Conservation (phyloP, 2,113 vertebrate species). For the Pyxicephalus adspersus region DNA sequence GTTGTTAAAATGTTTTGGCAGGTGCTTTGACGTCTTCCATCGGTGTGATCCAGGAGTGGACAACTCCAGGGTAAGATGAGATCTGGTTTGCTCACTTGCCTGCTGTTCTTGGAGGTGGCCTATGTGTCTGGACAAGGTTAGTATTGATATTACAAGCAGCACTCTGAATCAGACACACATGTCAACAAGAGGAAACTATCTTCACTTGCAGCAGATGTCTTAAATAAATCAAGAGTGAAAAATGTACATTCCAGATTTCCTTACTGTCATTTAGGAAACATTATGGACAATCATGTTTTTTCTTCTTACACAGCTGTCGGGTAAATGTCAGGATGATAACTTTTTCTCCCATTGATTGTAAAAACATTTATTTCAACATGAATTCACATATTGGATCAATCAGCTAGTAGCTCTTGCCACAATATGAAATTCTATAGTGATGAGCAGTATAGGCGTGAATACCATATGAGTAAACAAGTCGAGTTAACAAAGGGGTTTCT, state of each 20-base stretch:
- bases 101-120: slow-evolving; percentile 34
- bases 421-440: no score
- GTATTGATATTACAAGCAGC: not conserved
- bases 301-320: not conserved
- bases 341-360: slow-evolving; percentile 2
- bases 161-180: not conserved
- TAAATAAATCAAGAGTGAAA: slow-evolving; percentile 23
- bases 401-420: no score
- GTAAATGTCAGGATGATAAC: not conserved
- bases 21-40: not conserved
- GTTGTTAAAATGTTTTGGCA: slow-evolving; percentile 27
- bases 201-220: slow-evolving; percentile 15
- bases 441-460: no score
- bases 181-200: not conserved
- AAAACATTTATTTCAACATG: not conserved
- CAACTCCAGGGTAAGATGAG: slow-evolving; percentile 28
- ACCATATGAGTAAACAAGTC: no score
- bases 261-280: not conserved
- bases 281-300: not conserved
- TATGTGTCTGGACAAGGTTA: slow-evolving; percentile 43
- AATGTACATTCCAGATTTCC: slow-evolving; percentile 1
- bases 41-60: not conserved
- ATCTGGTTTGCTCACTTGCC: slow-evolving; percentile 20
- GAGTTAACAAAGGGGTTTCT: no score
- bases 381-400: not conserved